These are phyloP conservation scores for Mesorhabditis spiculigera DNA, from an alignment of 2,888 invertebrate genomes.

Conservation along the genomic window DNA sequence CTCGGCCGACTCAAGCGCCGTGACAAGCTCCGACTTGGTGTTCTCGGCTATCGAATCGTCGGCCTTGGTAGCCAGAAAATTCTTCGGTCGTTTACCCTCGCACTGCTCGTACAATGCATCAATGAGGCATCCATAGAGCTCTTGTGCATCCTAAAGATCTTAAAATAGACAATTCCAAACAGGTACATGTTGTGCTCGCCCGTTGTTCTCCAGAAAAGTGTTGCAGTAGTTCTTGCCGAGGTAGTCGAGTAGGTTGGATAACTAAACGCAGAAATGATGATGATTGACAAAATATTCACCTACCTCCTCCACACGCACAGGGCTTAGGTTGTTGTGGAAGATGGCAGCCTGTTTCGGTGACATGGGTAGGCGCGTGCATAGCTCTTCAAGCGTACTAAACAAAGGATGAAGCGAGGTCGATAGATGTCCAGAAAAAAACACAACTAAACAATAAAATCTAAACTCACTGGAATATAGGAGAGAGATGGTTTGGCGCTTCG, in stretches of 20 bases:
- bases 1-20: background rate
- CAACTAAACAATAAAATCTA: too few species aligned
- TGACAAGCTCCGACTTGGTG: background rate
- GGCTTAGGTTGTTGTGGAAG: too few species aligned
- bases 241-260: background rate
- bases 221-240: background rate
- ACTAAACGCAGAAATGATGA: background rate
- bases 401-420: background rate
- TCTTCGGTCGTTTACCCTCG: constrained; percentile 5
- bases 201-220: background rate
- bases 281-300: background rate
- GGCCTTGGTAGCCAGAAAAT: too few species aligned
- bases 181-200: background rate
- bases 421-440: too few species aligned
- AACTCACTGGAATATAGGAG: too few species aligned
- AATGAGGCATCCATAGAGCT: background rate
- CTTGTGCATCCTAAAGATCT: background rate
- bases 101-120: background rate
- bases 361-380: background rate
- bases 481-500: background rate
- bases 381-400: background rate
- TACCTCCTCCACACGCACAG: too few species aligned
- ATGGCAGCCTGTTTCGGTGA: background rate
- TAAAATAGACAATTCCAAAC: background rate
- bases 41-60: too few species aligned